Conservation (phyloP, 64 coral and sea anemone species). For the Orbicella faveolata region DNA sequence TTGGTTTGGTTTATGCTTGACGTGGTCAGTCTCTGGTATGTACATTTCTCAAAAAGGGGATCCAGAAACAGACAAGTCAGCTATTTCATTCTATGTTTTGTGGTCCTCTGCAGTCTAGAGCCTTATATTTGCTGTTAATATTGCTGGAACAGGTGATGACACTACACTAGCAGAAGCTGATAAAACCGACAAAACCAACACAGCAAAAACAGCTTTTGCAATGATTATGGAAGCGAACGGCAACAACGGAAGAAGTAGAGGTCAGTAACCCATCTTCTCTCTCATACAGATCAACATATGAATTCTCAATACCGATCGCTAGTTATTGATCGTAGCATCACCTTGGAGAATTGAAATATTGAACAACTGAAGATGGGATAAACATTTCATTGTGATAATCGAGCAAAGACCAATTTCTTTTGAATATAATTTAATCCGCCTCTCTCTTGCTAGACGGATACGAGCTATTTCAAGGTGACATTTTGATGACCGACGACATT, state of each 20-base stretch:
- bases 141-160: background rate
- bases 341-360: background rate
- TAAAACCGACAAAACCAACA: background rate
- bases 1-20: too few species aligned
- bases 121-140: too few species aligned
- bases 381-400: background rate
- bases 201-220: slow-evolving; percentile 8
- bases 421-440: background rate
- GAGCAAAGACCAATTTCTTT: background rate
- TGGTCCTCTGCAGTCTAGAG: too few species aligned
- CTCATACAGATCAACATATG: background rate
- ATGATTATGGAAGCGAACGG: slow-evolving; percentile 6
- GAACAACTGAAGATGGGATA: background rate
- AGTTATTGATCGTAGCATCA: background rate
- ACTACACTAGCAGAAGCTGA: too few species aligned
- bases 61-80: too few species aligned
- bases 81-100: too few species aligned
- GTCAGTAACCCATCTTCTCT: background rate
- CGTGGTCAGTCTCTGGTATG: too few species aligned
- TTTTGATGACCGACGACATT: slow-evolving; percentile 3
- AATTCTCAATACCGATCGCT: background rate
- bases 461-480: slow-evolving; percentile 22
- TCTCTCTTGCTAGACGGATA: background rate
- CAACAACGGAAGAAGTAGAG: background rate
- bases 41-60: too few species aligned